Evolutionary conservation across 2,113 vertebrate species (phyloP).

Genomic region (Alexandromys fortis): DNA sequence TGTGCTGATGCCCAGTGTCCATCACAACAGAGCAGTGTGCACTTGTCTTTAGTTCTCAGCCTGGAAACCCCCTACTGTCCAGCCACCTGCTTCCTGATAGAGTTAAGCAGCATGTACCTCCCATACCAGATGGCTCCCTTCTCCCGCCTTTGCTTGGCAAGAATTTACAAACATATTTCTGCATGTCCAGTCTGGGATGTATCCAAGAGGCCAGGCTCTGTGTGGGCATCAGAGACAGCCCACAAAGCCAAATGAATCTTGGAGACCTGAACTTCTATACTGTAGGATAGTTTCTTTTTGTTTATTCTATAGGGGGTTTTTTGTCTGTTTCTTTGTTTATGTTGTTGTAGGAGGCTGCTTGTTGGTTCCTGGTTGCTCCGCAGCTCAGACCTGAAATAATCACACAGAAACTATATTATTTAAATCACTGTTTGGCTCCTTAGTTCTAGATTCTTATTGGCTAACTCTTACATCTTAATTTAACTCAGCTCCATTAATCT

Average conservation of each 20-base stretch:
- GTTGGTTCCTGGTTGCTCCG: too few relatives aligned
- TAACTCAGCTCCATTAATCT: too few relatives aligned
- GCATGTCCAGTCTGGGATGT: constrained; percentile 30
- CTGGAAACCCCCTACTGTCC: constrained; percentile 65
- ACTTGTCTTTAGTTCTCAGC: constrained; percentile 58
- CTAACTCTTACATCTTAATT: too few relatives aligned
- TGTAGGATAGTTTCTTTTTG: background rate
- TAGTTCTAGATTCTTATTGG: too few relatives aligned
- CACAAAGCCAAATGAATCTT: background rate
- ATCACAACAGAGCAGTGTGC: constrained; percentile 37
- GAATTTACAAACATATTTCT: constrained; percentile 70
- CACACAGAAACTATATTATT: too few relatives aligned
- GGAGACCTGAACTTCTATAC: background rate
- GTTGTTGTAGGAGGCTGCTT: too few relatives aligned
- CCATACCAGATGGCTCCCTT: constrained; percentile 78
- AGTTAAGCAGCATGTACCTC: constrained; percentile 66
- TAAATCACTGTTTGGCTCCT: too few relatives aligned
- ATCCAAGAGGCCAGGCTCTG: constrained; percentile 15
- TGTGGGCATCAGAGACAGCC: background rate
- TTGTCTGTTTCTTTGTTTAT: background rate
- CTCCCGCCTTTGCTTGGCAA: constrained; percentile 72
- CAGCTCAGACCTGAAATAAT: too few relatives aligned
- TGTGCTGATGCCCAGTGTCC: constrained; percentile 23
- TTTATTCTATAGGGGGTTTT: background rate
- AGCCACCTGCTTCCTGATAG: constrained; percentile 79